Conservation (phyloP, 2,113 vertebrate species). For the Psettodes erumei region DNA sequence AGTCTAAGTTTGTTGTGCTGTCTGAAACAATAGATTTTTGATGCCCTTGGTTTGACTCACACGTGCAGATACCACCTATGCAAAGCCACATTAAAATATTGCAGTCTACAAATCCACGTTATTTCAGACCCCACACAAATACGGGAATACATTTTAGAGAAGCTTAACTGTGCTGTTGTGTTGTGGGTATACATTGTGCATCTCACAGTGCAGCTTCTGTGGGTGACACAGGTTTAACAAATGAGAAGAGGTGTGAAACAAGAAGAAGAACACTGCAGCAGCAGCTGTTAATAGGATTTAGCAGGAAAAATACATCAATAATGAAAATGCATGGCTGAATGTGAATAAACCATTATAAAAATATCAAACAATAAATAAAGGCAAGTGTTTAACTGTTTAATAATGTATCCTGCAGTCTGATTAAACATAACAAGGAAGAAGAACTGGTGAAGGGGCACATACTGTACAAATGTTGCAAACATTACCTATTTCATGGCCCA, state of each 20-base stretch:
- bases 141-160: neutral
- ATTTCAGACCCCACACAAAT: neutral
- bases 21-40: constrained; percentile 44
- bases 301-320: constrained; percentile 18
- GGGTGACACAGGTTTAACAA: constrained; percentile 50
- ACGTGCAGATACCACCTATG: constrained; percentile 9
- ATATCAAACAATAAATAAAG: constrained; percentile 22
- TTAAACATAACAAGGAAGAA: neutral
- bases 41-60: constrained; percentile 39
- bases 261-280: constrained; percentile 23
- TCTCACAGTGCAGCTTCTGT: neutral
- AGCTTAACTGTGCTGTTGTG: neutral
- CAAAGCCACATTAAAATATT: constrained; percentile 20
- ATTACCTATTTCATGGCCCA: neutral
- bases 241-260: constrained; percentile 53
- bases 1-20: constrained; percentile 36
- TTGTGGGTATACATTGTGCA: constrained; percentile 6
- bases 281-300: constrained; percentile 31
- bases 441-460: neutral
- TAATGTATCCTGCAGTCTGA: neutral
- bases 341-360: constrained; percentile 12
- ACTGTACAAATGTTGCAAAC: neutral
- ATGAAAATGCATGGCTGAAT: constrained; percentile 21
- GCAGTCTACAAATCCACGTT: neutral
- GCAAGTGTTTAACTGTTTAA: neutral